These are phyloP conservation scores for Tolmerus cingulatus DNA, from an alignment of 2,888 invertebrate species.

Conservation along the genomic window DNA sequence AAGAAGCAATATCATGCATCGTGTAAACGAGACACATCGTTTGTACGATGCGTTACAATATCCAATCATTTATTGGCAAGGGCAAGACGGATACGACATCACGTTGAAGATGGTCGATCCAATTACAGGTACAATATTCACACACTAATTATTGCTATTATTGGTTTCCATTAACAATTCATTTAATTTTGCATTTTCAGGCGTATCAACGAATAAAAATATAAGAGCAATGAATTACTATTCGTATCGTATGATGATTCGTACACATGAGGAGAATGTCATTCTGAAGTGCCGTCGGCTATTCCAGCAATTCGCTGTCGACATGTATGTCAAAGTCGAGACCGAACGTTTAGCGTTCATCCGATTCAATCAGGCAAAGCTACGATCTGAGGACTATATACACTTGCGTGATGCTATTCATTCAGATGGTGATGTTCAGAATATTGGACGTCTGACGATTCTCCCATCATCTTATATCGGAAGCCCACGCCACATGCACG, in stretches of 20 bases:
- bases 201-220: conserved; percentile 29
- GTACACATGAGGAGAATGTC: conserved; percentile 20
- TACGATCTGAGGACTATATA: background rate
- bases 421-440: background rate
- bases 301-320: conserved; percentile 6
- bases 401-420: conserved; percentile 10
- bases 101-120: too few relatives aligned
- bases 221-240: conserved; percentile 14
- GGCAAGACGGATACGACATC: too few relatives aligned
- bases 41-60: too few relatives aligned
- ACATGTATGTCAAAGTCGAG: conserved; percentile 37
- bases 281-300: conserved; percentile 1
- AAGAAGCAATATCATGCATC: conserved; percentile 50
- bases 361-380: background rate
- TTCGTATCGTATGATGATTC: conserved; percentile 36
- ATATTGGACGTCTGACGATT: conserved; percentile 36
- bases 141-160: conserved; percentile 37
- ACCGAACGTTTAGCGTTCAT: conserved; percentile 36
- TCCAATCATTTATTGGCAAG: too few relatives aligned
- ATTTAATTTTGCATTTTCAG: conserved; percentile 43
- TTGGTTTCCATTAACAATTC: conserved; percentile 44
- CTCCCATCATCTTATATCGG: conserved; percentile 43
- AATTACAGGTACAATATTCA: conserved; percentile 41
- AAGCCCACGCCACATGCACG: conserved; percentile 37
- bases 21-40: conserved; percentile 49